Base-by-base conservation (phyloP, 2,888 invertebrate species). In the Strigamia crassipes region DNA sequence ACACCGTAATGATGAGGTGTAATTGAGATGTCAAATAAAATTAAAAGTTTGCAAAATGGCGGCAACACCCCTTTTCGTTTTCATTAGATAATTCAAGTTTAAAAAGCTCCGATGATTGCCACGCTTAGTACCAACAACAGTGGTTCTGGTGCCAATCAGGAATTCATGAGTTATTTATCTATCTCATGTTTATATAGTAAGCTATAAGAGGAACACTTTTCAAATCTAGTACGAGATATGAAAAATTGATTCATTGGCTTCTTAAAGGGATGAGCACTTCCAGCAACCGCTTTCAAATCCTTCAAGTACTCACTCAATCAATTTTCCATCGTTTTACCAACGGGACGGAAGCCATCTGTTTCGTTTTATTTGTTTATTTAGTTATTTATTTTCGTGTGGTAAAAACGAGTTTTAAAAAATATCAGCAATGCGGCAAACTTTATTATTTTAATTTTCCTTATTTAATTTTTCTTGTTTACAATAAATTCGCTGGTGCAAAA, bases 11-110 rank as follows among this genome's bases (percentile, higher is more conserved):
- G 73, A 73, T 73, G 73, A 73, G 23, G 31, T 73, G 31, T 73
- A 73, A 73, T 73, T 73, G 73, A 73, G 73, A 73, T 73, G 73
- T 73, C 73, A 73, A 73, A 73, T 73, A 73, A 73, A 73, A 73
- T 73, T 73, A 73, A 73, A 73, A 31, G 31, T 73, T 56, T 56
- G 18, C 18, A 9, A 56, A 56, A 56, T n/a, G 56, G n/a, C 56
- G 56, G 18, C 18, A 21, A 18, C 56, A 56, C 56, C 18, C 15
- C 15, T 46, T n/a, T 46, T 46, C 12, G 15, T 5, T 46, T 46
- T 46, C 15, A n/a, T 56, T 18, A n/a, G 9, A 6, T 18, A 15
- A n/a, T 18, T 56, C 18, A 15, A 4, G 2, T 46, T 46, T 46
- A 46, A 46, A 46, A 46, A 5, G n/a, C 38, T 10, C 38, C 38